Evolutionary conservation across 2,888 invertebrate genomes (phyloP), one percentile per base, ranked within the genome.

Genomic region (Erebia ligea): DNA sequence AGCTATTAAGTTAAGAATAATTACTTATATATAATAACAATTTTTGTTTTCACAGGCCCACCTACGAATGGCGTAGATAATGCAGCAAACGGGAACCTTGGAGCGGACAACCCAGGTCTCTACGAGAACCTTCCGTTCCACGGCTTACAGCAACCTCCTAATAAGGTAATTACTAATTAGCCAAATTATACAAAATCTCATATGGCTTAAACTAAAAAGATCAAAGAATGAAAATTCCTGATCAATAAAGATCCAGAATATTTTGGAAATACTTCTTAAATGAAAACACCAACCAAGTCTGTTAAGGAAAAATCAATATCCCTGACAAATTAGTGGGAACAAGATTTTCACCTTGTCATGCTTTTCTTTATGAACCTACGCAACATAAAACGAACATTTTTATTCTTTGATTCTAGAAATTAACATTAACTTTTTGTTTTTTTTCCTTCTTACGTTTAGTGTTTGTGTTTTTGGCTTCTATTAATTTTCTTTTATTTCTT

Each of bases 91-190:
- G 95, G 96, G 94, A 94, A 83, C 80, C 80, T 91, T 61, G 95
- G 95, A 88, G 95, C 95, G 92, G 97, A 97, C 89, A 96, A 96
- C 89, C 97, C 97, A 80, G 97, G 97, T 88, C 96, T 97, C 87
- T 98, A 98, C 95, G 98, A 98, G 94, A 98, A 98, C 94, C 95
- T 98, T 84, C 98, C 98, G 86, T 98, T 98, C 95, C 98, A 98
- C 90, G 98, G 98, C 82, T 95, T 98, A 85, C 98, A 98, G 94
- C 97, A 97, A 91, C 97, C 98, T 85, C 98, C 98, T 83, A 97
- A 98, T 92, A 98, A 98, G 97, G 98, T 98, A 95, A 91, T 11
- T 21, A 56, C 40, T 45, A 10, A 19, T 48, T 56, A 57, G 13
- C 3, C 10, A 56, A 15, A 34, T 6, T 57, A 57, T 61, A 1